Percentiles rank a stretch among this genome's conserved stretches.
Evolutionary conservation across 2,888 invertebrate species (phyloP).

Genomic region (Ophion slaviceki): DNA sequence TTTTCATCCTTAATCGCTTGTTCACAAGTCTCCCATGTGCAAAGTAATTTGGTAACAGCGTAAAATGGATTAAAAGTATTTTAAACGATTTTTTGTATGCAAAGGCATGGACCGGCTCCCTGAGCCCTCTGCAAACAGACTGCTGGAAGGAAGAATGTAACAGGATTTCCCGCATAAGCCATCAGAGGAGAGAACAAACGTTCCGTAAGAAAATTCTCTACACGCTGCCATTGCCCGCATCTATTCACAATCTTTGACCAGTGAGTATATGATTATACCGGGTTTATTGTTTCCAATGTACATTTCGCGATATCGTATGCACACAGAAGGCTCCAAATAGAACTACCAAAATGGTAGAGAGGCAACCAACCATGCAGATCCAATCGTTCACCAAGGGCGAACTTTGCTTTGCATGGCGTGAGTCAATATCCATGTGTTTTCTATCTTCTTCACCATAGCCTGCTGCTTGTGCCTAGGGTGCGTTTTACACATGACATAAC

Average conservation of each 20-base stretch:
- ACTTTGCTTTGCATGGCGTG: slow-evolving; percentile 88
- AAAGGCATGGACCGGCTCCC: slow-evolving; percentile 85
- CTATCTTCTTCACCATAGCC: slow-evolving; percentile 88
- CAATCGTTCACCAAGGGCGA: slow-evolving; percentile 83
- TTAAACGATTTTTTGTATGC: slow-evolving; percentile 55
- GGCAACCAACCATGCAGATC: slow-evolving; percentile 2
- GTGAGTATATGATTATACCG: not conserved
- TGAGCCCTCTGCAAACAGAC: slow-evolving; percentile 82
- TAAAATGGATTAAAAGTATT: not conserved
- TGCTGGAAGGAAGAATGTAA: slow-evolving; percentile 85
- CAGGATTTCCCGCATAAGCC: slow-evolving; percentile 82
- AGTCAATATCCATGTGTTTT: slow-evolving; percentile 90
- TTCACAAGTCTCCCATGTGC: not conserved
- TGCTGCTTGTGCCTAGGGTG: slow-evolving; percentile 93
- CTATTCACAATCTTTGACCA: not conserved
- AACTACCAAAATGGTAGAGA: not conserved
- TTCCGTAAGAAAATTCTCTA: slow-evolving; percentile 82
- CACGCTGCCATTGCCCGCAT: slow-evolving; percentile 84
- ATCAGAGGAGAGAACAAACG: slow-evolving; percentile 83
- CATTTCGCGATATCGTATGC: slow-evolving; percentile 35
- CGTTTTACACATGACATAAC: slow-evolving; percentile 90
- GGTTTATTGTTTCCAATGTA: slow-evolving; percentile 47
- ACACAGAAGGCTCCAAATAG: slow-evolving; percentile 21
- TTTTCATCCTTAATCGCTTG: not conserved
- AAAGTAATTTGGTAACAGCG: not conserved